Evolutionary conservation across 1,140 invertebrate species (phyloP).

Genomic region (Schlechtendalia chinensis): DNA sequence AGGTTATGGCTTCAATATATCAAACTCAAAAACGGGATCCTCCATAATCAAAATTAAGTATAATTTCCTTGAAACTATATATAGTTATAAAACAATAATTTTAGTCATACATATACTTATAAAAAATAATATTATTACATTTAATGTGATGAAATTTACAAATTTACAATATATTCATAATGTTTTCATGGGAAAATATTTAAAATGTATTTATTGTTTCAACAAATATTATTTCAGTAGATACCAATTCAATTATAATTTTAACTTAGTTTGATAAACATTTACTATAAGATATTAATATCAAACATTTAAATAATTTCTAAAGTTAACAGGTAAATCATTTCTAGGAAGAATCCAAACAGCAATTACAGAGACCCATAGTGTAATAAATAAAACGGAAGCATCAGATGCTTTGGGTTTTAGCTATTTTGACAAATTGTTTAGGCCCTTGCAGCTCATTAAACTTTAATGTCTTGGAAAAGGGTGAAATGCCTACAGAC

Average conservation of each 20-base stretch:
- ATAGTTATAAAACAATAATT: neutral
- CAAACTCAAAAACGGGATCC: slow-evolving; percentile 8
- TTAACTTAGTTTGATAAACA: neutral
- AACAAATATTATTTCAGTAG: too few species aligned
- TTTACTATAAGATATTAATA: neutral
- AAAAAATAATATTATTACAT: too few species aligned
- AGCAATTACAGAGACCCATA: neutral
- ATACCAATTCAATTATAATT: neutral
- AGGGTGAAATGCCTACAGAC: slow-evolving; percentile 46
- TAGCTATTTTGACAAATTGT: slow-evolving; percentile 49
- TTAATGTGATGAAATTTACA: too few species aligned
- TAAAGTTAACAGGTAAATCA: neutral
- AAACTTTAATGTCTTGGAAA: slow-evolving; percentile 47
- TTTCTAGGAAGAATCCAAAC: neutral
- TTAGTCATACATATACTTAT: too few species aligned
- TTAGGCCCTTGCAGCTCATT: slow-evolving; percentile 38
- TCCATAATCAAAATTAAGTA: slow-evolving; percentile 22
- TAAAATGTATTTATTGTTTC: too few species aligned
- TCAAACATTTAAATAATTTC: slow-evolving; percentile 8
- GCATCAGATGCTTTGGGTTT: neutral
- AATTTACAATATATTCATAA: too few species aligned
- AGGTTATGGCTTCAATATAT: slow-evolving; percentile 47
- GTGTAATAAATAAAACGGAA: slow-evolving; percentile 6
- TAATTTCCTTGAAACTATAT: neutral
- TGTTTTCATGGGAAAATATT: too few species aligned